phyloP scores from a whole-genome alignment of 2,113 vertebrate species.

The Talpa occidentalis region DNA sequence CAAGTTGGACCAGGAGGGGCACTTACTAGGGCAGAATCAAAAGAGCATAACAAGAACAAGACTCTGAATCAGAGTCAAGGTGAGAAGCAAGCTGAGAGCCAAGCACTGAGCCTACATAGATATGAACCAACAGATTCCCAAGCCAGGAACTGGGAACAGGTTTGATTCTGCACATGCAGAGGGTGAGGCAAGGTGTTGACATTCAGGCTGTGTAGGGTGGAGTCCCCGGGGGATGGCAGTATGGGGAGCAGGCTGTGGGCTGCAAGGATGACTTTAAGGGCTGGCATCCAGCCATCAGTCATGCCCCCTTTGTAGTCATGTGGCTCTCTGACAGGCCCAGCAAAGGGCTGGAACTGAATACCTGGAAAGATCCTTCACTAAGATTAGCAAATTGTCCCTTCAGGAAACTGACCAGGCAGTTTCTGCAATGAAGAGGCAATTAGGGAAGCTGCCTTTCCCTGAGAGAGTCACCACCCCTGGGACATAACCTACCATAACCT shows the following conservation, averaged over 20 bases:
- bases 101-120: not conserved
- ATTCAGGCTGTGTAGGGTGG: not conserved
- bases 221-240: not conserved
- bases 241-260: not conserved
- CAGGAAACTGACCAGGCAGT: constrained; percentile 44
- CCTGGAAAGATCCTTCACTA: not conserved
- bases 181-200: not conserved
- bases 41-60: not conserved
- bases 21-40: not conserved
- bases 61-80: not conserved
- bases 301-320: not conserved
- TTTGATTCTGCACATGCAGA: not conserved
- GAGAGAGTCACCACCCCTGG: not conserved
- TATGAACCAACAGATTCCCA: not conserved
- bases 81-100: not conserved
- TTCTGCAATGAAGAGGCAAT: constrained; percentile 1
- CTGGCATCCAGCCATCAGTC: not conserved
- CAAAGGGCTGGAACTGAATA: not conserved
- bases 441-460: constrained; percentile 3
- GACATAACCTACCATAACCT: not conserved
- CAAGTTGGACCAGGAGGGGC: not conserved
- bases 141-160: not conserved
- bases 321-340: not conserved
- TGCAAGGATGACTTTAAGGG: not conserved
- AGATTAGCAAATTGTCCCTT: not conserved